Base-by-base conservation (phyloP, 2,113 vertebrate genomes). In the Merops nubicus region DNA sequence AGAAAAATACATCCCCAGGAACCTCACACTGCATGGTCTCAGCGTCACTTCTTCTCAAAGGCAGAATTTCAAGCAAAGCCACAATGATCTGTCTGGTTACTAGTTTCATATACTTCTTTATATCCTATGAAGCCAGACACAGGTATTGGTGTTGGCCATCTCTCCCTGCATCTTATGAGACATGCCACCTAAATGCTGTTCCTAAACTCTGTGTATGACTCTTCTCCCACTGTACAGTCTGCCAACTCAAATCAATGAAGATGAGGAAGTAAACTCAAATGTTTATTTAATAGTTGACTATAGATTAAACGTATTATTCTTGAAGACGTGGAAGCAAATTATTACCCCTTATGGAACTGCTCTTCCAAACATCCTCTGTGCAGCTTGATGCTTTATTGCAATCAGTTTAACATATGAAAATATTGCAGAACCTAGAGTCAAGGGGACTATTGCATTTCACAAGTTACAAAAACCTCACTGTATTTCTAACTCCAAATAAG, bases 161-260 rank as follows among this genome's bases (percentile, higher is more conserved):
- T 82, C 59, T 38, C 31, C 16, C 33, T 50, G 43, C 28, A 23
- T 22, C n/a, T 73, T 45, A 26, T 8, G 48, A 73, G 36, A 40
- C 4, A 1, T 0, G 2, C 8, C 69, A 11, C 31, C 14, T 21
- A 36, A 73, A 43, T 48, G 3, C 48, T n/a, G 14, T 38, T 60
- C 79, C 63, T 13, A 31, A 62, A 14, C 6, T 7, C 21, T 45
- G 2, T 28, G 42, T 43, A 67, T 86, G 45, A 67, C 38, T 65
- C 75, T 76, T 64, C 51, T 53, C 26, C 13, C 9, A 2, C 25
- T 2, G 2, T 54, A 34, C 11, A 47, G 2, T 16, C 64, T 54
- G 29, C 6, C 57, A 47, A 21, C 6, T 42, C 47, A 13, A 78
- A 17, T 75, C 60, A 38, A 3, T 31, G 67, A 51, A 63, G 26